Conservation (phyloP, 2,888 invertebrate species). For the Ariolimax columbianus region DNA sequence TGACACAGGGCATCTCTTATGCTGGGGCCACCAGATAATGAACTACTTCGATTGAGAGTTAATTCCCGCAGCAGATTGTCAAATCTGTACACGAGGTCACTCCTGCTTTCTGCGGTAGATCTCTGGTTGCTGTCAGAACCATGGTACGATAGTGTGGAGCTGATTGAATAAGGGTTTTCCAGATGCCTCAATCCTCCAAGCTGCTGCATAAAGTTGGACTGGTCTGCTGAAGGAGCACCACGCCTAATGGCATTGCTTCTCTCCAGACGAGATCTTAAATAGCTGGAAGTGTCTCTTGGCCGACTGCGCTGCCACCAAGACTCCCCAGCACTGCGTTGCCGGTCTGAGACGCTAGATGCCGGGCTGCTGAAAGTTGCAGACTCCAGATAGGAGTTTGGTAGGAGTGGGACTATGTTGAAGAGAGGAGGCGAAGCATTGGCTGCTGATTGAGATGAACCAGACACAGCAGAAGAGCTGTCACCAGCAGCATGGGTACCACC, state of each 20-base stretch:
- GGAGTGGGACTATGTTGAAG: constrained; percentile 49
- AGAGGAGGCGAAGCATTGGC: constrained; percentile 12
- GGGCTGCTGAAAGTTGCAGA: constrained; percentile 3
- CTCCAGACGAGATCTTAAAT: constrained; percentile 44
- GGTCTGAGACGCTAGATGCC: constrained; percentile 16
- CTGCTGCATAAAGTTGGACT: constrained; percentile 36
- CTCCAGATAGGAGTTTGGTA: constrained; percentile 45
- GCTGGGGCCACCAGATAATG: constrained; percentile 13
- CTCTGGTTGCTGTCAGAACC: constrained; percentile 48
- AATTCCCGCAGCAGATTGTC: constrained; percentile 47
- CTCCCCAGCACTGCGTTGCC: constrained; percentile 1
- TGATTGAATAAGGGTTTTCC: constrained; percentile 7
- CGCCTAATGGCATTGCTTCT: constrained; percentile 48
- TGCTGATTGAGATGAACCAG: background rate
- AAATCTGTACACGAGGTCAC: constrained; percentile 35
- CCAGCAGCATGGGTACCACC: constrained; percentile 13
- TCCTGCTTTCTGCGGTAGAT: constrained; percentile 27
- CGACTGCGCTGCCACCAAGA: constrained; percentile 28
- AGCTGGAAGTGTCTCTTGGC: constrained; percentile 47
- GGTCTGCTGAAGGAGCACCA: constrained; percentile 16
- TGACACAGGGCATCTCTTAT: constrained; percentile 16
- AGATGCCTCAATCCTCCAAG: constrained; percentile 33
- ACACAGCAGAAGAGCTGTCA: background rate
- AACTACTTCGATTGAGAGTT: constrained; percentile 9
- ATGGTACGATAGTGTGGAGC: constrained; percentile 11